A percentile compares a stretch with the other conserved stretches of the same genome.
phyloP scores from a whole-genome alignment of 2,113 vertebrate genomes.

The Ifrita kowaldi region DNA sequence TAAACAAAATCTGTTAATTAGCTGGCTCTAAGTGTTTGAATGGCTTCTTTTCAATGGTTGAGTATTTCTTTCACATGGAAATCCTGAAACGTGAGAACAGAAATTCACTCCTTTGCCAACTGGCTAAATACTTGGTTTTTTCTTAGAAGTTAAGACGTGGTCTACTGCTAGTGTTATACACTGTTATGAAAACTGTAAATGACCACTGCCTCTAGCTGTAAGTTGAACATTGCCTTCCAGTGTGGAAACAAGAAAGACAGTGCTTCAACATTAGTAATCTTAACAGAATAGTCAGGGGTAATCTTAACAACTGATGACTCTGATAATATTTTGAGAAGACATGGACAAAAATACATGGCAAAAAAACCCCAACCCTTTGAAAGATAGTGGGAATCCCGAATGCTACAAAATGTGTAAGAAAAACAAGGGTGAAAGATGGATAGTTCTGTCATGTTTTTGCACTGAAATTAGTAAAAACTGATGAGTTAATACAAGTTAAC shows the following conservation, averaged over 20 bases:
- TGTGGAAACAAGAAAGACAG: background rate
- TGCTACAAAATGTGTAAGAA: background rate
- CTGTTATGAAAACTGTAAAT: background rate
- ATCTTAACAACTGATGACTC: background rate
- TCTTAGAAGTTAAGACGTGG: background rate
- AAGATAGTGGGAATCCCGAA: background rate
- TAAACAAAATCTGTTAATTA: background rate
- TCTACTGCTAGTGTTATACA: background rate
- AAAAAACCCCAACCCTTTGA: background rate
- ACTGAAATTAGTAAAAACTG: background rate
- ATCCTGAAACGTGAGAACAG: background rate
- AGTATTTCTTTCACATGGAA: background rate
- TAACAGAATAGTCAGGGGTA: background rate
- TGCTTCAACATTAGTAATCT: background rate
- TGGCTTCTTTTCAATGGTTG: background rate
- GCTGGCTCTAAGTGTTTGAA: background rate
- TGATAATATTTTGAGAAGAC: background rate
- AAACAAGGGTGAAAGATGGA: background rate
- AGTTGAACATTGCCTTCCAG: background rate
- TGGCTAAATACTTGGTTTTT: background rate
- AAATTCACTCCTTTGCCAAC: background rate
- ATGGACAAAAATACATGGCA: background rate
- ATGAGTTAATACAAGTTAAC: background rate
- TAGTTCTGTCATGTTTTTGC: background rate
- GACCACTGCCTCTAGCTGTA: background rate